Base-by-base conservation (phyloP, 1,140 invertebrate genomes). In the Drosophila simulans region DNA sequence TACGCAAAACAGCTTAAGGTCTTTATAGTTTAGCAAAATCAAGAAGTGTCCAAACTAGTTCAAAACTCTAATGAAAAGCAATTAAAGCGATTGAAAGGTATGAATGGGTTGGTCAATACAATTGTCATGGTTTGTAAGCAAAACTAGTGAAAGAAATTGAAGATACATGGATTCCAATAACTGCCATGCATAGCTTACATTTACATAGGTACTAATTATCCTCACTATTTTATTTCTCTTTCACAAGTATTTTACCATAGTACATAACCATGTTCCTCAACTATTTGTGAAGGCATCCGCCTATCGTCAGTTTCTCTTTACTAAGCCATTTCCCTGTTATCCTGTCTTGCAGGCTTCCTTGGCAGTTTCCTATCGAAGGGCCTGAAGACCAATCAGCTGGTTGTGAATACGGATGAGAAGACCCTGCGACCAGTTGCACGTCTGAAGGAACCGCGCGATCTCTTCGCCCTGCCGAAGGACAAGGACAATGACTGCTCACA, bases 391-490 rank as follows among this genome's bases (percentile, higher is more conserved):
- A 95, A 95, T 90, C 94, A 95, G 90, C 91, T 95, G 72, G 94
- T 95, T 91, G 94, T 95, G 56, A 95, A 95, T 69, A 95, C 94
- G n/a, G 94, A 95, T 92, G 93, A 93, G 62, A 93, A 93, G 89
- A 94, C 94, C 56, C 93, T 94, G 78, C 92, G 93, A 79, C 94
- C 94, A 7, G 93, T 94, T 75, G 94, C 95, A 31, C 94, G 95
- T 86, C 89, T 95, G 56, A 94, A 93, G 85, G 95, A 96, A 82
- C 94, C 95, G 3, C 93, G 94, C 77, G 95, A 96, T 84, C 92
- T 95, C 34, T 96, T 95, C 92, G 94, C 95, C 31, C 91, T 95
- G 64, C 95, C 94, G 48, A 95, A 94, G 91, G 95, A 95, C 84
- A 93, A 94, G 78, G 94, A 94, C 71, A 89, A 93, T 70, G 93